Evolutionary conservation across 2,797 vertebrate species (phyloP).

Genomic region (Dromococcyx pavoninus): DNA sequence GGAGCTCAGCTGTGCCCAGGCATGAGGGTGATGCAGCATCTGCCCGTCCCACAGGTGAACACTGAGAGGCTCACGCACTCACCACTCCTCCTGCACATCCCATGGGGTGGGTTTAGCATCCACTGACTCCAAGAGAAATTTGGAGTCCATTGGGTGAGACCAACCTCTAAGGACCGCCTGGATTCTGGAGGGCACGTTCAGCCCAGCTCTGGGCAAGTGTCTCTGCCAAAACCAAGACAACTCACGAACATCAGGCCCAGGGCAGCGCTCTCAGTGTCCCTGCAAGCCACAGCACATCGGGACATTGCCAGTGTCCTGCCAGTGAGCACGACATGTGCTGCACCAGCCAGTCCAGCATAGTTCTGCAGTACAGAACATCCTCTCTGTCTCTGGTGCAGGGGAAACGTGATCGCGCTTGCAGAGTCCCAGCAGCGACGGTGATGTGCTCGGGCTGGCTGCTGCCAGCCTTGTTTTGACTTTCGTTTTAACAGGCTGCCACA

Average conservation of each 20-base stretch:
- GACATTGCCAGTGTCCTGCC: fast-evolving
- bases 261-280: not conserved
- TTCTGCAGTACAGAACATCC: not conserved
- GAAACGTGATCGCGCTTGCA: not conserved
- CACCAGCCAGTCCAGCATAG: not conserved
- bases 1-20: not conserved
- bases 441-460: not conserved
- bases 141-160: not conserved
- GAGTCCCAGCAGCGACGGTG: not conserved
- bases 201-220: not conserved
- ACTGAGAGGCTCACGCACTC: fast-evolving
- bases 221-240: not conserved
- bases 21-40: fast-evolving
- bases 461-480: constrained; percentile 7
- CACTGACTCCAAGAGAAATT: not conserved
- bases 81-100: not conserved
- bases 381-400: fast-evolving
- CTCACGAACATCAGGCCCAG: not conserved
- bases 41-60: fast-evolving
- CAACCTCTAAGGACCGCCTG: not conserved
- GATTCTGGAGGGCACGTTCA: not conserved
- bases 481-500: not conserved
- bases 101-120: not conserved
- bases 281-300: not conserved
- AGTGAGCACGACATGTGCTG: fast-evolving